Evolutionary conservation across 1,140 invertebrate species (phyloP).

Genomic region (Cyrtorhinus lividipennis): DNA sequence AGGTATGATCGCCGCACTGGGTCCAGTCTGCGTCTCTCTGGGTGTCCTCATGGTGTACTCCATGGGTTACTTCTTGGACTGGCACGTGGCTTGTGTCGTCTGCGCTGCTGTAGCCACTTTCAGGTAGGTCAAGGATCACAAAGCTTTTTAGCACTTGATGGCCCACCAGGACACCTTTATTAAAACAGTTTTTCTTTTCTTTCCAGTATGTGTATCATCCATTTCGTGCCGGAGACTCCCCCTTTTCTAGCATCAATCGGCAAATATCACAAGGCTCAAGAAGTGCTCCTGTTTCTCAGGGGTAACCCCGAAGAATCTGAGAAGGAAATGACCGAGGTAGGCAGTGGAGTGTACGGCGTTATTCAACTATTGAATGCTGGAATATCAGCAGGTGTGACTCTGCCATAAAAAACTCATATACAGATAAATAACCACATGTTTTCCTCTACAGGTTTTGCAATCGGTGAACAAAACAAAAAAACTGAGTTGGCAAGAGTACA

Average conservation of each 20-base stretch:
- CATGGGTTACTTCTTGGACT: slow-evolving; percentile 31
- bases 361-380: slow-evolving; percentile 26
- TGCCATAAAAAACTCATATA: too few relatives aligned
- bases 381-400: too few relatives aligned
- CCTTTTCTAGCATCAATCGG: slow-evolving; percentile 40
- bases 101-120: slow-evolving; percentile 23
- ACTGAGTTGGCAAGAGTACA: slow-evolving; percentile 1
- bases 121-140: background rate
- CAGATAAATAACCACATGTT: too few relatives aligned
- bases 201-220: slow-evolving; percentile 35
- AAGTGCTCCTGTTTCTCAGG: slow-evolving; percentile 39
- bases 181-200: too few relatives aligned
- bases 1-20: slow-evolving; percentile 28
- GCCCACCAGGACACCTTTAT: too few relatives aligned
- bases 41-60: slow-evolving; percentile 37
- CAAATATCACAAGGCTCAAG: slow-evolving; percentile 38
- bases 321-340: slow-evolving; percentile 39
- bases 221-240: slow-evolving; percentile 54
- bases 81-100: slow-evolving; percentile 27
- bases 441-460: slow-evolving; percentile 2
- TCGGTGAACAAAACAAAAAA: slow-evolving; percentile 6
- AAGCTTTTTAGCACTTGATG: too few relatives aligned
- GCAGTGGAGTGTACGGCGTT: slow-evolving; percentile 17
- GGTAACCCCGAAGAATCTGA: slow-evolving; percentile 39
- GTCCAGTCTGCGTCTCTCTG: slow-evolving; percentile 37